phyloP scores from a whole-genome alignment of 2,113 vertebrate species.

The Sialia sialis region DNA sequence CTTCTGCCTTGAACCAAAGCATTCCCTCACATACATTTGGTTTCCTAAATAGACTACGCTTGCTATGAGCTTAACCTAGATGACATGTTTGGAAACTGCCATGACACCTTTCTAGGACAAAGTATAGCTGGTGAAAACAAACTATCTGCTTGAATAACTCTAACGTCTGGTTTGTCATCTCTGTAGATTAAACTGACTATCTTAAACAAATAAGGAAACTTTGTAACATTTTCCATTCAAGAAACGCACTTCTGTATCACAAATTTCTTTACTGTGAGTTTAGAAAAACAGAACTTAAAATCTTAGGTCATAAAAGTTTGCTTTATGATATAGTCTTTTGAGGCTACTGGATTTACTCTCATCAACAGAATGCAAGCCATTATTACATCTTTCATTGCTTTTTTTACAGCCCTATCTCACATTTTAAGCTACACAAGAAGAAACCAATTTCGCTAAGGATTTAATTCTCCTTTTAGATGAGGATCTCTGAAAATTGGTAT shows the following conservation, averaged over 20 bases:
- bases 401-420: conserved; percentile 22
- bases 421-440: conserved; percentile 1
- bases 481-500: conserved; percentile 37
- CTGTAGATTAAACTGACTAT: not conserved
- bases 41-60: not conserved
- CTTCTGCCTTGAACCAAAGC: not conserved
- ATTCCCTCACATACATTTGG: not conserved
- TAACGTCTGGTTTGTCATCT: not conserved
- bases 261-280: not conserved
- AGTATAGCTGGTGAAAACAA: not conserved
- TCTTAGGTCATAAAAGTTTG: not conserved
- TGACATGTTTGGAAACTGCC: not conserved
- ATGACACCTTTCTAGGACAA: not conserved
- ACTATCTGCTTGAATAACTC: not conserved
- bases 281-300: not conserved
- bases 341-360: not conserved
- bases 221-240: not conserved
- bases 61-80: not conserved
- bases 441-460: conserved; percentile 24
- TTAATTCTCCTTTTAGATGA: not conserved
- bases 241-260: accelerated
- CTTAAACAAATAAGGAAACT: not conserved
- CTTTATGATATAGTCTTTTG: not conserved
- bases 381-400: not conserved
- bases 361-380: not conserved